Conservation (phyloP, 2,888 invertebrate species). For the Fabriciana adippe region DNA sequence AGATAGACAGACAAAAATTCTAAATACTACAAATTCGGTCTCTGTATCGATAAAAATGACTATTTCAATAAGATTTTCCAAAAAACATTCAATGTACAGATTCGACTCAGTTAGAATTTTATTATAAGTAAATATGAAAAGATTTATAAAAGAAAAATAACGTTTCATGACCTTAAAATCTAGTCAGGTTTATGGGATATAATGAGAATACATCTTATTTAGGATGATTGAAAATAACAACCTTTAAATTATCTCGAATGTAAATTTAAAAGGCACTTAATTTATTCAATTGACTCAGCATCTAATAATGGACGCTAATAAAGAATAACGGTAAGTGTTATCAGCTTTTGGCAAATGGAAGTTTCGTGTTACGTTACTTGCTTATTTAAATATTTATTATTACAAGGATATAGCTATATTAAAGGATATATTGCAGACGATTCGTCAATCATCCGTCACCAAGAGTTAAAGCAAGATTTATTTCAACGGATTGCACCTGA, state of each 20-base stretch:
- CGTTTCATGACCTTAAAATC: too few species aligned
- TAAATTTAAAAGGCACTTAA: conserved; percentile 11
- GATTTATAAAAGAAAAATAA: too few species aligned
- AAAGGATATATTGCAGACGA: conserved; percentile 44
- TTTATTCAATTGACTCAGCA: conserved; percentile 23
- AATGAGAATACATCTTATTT: neutral
- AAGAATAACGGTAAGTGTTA: conserved; percentile 42
- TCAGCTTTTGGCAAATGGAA: conserved; percentile 45
- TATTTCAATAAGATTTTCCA: too few species aligned
- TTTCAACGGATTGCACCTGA: conserved; percentile 33
- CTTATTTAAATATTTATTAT: conserved; percentile 20
- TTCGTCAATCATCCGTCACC: conserved; percentile 42
- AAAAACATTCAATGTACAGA: too few species aligned
- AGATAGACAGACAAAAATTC: too few species aligned
- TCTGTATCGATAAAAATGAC: too few species aligned
- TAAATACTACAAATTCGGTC: too few species aligned
- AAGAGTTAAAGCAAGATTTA: conserved; percentile 34
- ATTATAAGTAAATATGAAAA: too few species aligned
- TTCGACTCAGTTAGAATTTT: too few species aligned
- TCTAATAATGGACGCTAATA: conserved; percentile 28
- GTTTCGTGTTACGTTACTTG: conserved; percentile 49
- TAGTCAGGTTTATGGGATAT: too few species aligned
- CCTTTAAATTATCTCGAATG: conserved; percentile 3
- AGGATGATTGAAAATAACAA: conserved; percentile 5
- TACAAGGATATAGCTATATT: conserved; percentile 45